Base-by-base conservation (phyloP, 2,113 vertebrate species). In the Sorex fumeus region DNA sequence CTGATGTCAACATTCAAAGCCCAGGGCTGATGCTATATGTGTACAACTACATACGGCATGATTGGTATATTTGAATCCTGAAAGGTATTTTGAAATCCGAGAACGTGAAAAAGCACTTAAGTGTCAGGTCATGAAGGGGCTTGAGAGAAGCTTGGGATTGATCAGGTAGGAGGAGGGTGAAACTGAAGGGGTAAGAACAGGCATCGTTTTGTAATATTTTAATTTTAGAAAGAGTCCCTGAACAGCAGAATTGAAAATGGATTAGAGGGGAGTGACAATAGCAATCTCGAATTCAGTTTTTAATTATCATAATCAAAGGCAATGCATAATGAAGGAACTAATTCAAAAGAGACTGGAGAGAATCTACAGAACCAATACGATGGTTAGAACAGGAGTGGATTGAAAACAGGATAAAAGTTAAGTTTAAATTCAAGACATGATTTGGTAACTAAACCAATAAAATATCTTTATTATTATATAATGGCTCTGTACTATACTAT, bases 141-240 rank as follows among this genome's bases (percentile, higher is more conserved):
- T 28, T 34, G 0, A 2, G 10, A 28, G 64, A 36, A 67, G 18
- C 75, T 45, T 86, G 50, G 15, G 50, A 18, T 32, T 43, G 9
- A n/a, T 43, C 12, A 11, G 19, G 25, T 10, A 72, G 74, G 30
- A 36, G 23, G 32, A 77, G 2, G 8, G 21, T 62, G 13, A 76
- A 74, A 18, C 21, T 36, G 27, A 87, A 75, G 25, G 67, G 13
- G 75, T 36, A 13, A 13, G 57, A 43, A 3, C 8, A 57, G 40
- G 13, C 5, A 9, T 0, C 7, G 6, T 50, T 70, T 28, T 16
- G 2, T 62, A 72, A 62, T 34, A n/a, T 80, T 71, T 32, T 30
- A 18, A 60, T 74, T 80, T 90, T 28, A 76, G 32, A 88, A 95
- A 80, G 45, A 76, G 27, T 66, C 67, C 1, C 18, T 4, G 60